Evolutionary conservation across 2,113 vertebrate genomes (phyloP).

Genomic region (Riparia riparia): DNA sequence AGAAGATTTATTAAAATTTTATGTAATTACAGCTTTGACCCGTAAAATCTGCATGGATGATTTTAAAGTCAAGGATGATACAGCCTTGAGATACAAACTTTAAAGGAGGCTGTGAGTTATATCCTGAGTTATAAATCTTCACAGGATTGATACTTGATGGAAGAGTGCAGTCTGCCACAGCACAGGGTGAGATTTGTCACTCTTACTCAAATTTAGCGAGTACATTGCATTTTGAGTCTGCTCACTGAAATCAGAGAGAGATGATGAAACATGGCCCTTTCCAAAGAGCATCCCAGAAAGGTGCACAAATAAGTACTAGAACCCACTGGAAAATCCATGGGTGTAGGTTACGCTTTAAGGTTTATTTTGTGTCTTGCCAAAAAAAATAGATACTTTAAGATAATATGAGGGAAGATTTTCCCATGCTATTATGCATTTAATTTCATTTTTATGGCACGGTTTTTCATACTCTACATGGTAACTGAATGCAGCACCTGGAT

Average conservation of each 20-base stretch:
- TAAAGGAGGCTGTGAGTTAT: background rate
- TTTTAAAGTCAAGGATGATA: background rate
- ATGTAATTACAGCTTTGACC: background rate
- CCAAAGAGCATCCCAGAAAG: background rate
- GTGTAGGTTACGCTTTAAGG: background rate
- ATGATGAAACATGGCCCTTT: background rate
- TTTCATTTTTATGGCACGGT: constrained; percentile 45
- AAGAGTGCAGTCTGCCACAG: background rate
- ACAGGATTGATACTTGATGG: background rate
- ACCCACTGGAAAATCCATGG: background rate
- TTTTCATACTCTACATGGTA: constrained; percentile 37
- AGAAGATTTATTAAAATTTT: background rate
- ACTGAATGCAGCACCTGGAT: constrained; percentile 36
- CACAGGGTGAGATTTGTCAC: background rate
- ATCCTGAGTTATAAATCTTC: background rate
- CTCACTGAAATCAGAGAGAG: background rate
- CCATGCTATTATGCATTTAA: constrained; percentile 31
- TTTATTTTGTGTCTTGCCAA: background rate
- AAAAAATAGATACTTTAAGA: constrained; percentile 21
- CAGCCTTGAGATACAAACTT: background rate
- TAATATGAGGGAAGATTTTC: background rate
- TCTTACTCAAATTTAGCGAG: background rate
- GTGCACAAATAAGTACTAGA: background rate
- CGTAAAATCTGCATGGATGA: background rate
- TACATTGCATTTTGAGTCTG: background rate